Conservation (phyloP, 2,113 vertebrate species). For the Scomber japonicus region DNA sequence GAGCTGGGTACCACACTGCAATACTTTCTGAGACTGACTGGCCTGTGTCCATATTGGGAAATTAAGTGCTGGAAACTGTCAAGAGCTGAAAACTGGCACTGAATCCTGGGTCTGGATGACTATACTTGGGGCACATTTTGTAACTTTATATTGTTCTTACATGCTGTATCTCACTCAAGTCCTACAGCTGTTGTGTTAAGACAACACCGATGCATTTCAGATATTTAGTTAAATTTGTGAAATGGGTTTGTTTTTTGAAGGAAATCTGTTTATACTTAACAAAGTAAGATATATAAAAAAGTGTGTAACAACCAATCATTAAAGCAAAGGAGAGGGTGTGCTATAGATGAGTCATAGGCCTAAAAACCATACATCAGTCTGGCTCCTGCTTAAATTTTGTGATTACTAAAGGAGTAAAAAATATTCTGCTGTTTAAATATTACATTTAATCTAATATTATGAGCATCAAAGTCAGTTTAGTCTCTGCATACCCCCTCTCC, state of each 20-base stretch:
- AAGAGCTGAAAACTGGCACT: neutral
- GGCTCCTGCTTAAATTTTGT: conserved; percentile 12
- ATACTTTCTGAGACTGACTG: conserved; percentile 29
- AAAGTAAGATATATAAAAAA: no score
- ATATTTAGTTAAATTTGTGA: neutral
- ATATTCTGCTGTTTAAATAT: neutral
- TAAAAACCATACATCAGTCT: conserved; percentile 5
- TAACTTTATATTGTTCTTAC: neutral
- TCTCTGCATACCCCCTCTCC: neutral
- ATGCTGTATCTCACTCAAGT: neutral
- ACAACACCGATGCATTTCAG: neutral
- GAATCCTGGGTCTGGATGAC: neutral
- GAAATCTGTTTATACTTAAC: no score
- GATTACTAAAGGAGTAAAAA: neutral
- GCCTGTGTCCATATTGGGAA: conserved; percentile 22
- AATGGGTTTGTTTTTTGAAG: no score
- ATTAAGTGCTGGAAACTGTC: neutral
- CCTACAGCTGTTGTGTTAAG: neutral
- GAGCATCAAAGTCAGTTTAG: conserved; percentile 5
- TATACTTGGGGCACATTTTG: no score
- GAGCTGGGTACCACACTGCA: conserved; percentile 39
- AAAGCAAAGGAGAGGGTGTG: conserved; percentile 1
- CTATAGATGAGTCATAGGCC: conserved; percentile 28
- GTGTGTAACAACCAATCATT: neutral
- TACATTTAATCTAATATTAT: conserved; percentile 1